phyloP scores from a whole-genome alignment of 2,113 vertebrate genomes.

The Coracopsis vasa region DNA sequence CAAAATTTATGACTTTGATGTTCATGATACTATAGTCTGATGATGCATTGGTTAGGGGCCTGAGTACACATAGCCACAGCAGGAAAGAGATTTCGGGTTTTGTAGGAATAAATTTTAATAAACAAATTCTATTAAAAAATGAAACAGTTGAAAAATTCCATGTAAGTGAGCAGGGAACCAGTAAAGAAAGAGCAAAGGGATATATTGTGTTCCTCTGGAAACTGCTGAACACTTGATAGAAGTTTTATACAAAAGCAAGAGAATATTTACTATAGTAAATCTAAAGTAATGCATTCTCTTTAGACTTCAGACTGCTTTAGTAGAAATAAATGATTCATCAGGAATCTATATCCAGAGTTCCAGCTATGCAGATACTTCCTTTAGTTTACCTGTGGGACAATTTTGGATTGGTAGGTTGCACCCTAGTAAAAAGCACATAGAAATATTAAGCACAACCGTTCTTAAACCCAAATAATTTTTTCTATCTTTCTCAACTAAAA shows the following conservation, averaged over 20 bases:
- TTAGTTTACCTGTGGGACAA: neutral
- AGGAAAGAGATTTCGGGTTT: neutral
- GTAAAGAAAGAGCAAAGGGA: neutral
- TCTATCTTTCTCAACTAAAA: neutral
- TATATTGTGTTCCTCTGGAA: neutral
- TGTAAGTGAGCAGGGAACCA: neutral
- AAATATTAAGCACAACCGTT: neutral
- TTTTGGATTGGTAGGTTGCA: neutral
- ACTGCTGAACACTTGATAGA: neutral
- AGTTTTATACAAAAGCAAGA: neutral
- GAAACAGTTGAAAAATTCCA: neutral
- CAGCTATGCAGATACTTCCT: neutral
- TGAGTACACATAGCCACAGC: accelerated
- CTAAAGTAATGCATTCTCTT: neutral
- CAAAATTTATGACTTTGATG: neutral
- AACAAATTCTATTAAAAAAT: neutral
- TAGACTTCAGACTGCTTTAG: neutral
- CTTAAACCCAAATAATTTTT: neutral
- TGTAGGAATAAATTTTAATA: neutral
- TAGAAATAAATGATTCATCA: neutral
- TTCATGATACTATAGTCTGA: neutral
- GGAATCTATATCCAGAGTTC: neutral
- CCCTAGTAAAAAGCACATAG: neutral
- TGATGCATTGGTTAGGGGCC: neutral
- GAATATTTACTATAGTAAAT: neutral